Evolutionary conservation across 2,888 invertebrate genomes (phyloP), one percentile per base, ranked within the genome.

Genomic region (Nymphalis c-album): DNA sequence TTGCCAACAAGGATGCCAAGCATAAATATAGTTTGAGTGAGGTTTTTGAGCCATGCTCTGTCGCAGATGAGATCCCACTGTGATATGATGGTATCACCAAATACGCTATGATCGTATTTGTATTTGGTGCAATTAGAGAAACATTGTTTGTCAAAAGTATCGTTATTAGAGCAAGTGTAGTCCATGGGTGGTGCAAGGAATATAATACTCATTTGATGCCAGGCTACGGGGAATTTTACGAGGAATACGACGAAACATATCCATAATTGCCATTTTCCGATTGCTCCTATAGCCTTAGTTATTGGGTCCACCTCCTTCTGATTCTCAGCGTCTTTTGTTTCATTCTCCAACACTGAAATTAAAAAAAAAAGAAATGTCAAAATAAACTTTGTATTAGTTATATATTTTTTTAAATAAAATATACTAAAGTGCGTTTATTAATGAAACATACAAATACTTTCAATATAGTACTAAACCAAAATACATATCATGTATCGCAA

Each of bases 21-120:
- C 96, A 96, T 96, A 72, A 96, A 95, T 64, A 96, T 88, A 7
- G 95, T 95, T 81, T 96, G 96, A 0, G 96, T 95, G n/a, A 96
- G 86, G 78, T 95, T 95, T 58, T 95, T 94, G 72, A 96, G 87
- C 87, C 95, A 94, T 17, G 91, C 88, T 68, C 92, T 93, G 45
- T 94, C 93, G 80, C 96, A 96, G 0, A 96, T 94, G 58, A 97
- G 92, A 80, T 95, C 92, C 96, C 96, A 97, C 90, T 97, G 94
- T 0, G 95, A 95, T 57, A 94, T 87, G 17, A 96, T 96, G 0
- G 96, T 96, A 78, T 95, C 94, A n/a, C 93, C 84, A 78, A 96
- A 96, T 16, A 94, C 82, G 63, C 91, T 93, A 69, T 93, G 94
- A 76, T 96, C 94, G 77, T 94, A 96, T 59, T 91, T 86, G 75